Conservation (phyloP, 2,888 invertebrate genomes). For the Odontocerum albicorne region DNA sequence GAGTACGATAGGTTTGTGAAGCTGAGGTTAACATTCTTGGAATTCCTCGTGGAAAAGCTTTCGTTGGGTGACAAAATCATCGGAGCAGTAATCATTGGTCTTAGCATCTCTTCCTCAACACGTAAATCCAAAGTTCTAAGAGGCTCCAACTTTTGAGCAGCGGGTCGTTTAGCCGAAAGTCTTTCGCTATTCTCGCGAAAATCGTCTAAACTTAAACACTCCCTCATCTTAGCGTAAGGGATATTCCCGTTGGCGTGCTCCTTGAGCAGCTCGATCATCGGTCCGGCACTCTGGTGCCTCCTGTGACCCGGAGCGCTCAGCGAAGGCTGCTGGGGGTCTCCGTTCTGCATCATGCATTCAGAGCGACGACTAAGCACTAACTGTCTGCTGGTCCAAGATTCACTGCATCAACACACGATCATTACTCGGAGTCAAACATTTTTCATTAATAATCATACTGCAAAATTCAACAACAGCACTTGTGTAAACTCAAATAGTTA, state of each 20-base stretch:
- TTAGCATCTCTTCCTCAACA: not conserved
- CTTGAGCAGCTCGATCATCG: not conserved
- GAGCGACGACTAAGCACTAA: too few species aligned
- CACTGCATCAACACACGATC: too few species aligned
- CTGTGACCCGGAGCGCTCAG: conserved; percentile 11
- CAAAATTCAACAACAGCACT: too few species aligned
- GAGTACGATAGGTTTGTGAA: conserved; percentile 68
- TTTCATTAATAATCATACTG: too few species aligned
- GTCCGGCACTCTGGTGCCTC: conserved; percentile 20
- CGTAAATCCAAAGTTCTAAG: not conserved
- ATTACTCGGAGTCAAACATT: too few species aligned
- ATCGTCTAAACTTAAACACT: too few species aligned
- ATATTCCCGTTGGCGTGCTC: not conserved
- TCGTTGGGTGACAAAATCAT: not conserved
- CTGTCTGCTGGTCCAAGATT: too few species aligned
- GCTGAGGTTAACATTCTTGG: conserved; percentile 59
- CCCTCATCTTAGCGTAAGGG: not conserved
- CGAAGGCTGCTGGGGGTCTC: not conserved
- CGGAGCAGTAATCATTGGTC: not conserved
- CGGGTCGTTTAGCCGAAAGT: conserved; percentile 10
- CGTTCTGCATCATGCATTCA: not conserved
- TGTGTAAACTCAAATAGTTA: too few species aligned
- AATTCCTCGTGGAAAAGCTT: not conserved
- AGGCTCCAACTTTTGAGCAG: conserved; percentile 21
- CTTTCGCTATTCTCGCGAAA: too few species aligned